A percentile compares a stretch with the other conserved stretches of the same genome.
phyloP scores from a whole-genome alignment of 2,113 vertebrate genomes.

The Ciconia boyciana region DNA sequence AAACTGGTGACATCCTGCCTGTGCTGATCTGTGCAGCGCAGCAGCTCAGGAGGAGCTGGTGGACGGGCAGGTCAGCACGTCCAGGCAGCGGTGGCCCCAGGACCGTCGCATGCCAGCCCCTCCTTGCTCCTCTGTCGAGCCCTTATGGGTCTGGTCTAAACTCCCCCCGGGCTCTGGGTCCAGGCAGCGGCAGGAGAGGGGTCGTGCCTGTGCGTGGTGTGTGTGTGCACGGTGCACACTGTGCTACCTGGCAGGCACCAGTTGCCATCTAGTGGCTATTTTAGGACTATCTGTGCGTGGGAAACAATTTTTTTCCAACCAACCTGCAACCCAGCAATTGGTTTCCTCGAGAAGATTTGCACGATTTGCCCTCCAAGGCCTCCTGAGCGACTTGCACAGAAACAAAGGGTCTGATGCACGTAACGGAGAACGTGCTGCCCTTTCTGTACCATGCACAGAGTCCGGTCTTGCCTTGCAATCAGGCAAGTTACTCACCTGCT shows the following conservation, averaged over 20 bases:
- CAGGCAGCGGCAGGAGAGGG: neutral
- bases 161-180: fast-evolving
- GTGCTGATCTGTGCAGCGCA: fast-evolving
- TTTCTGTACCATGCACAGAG: no score
- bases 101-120: fast-evolving
- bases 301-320: fast-evolving
- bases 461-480: neutral
- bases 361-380: neutral
- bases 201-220: no score
- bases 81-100: neutral
- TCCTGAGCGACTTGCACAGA: neutral
- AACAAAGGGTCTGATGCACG: neutral
- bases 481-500: no score
- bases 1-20: fast-evolving
- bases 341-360: neutral
- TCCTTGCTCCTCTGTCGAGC: neutral
- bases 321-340: no score
- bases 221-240: neutral
- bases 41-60: neutral
- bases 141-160: fast-evolving
- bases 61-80: neutral
- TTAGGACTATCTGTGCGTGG: neutral
- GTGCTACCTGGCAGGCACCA: neutral
- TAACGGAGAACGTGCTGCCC: fast-evolving
- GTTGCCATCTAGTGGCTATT: constrained; percentile 49